Base-by-base conservation (phyloP, 2,113 vertebrate species). In the Pipra filicauda region DNA sequence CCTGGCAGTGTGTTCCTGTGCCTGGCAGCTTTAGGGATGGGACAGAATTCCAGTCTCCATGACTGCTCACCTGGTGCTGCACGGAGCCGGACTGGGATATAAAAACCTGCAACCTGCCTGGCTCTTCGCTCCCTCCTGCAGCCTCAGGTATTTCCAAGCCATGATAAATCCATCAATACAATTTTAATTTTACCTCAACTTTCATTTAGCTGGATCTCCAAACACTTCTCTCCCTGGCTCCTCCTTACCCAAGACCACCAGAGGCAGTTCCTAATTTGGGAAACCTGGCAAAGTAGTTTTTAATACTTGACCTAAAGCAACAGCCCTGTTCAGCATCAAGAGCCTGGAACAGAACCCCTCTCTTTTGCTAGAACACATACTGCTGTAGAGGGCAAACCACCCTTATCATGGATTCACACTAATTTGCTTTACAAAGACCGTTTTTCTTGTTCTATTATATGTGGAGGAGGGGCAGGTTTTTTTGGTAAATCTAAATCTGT, bases 401-500 rank as follows among this genome's bases (percentile, higher is more conserved):
- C 64, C 19, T 59, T 37, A 62, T 5, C 24, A 14, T 17, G 10
- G 31, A 83, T 72, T 90, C 62, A 77, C 12, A 37, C 48, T 27
- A 14, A 51, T 2, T 80, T 71, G 17, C 55, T 93, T 88, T 18
- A 57, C 52, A 73, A 49, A 75, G 30, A 51, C n/a, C 2, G 10
- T 64, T 87, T 75, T 80, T 57, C 51, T 62, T 62, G 9, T 90
- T 74, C 85, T 91, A 91, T 72, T 93, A 31, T 12, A 27, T 2
- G 41, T 0, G 3, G 82, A 86, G 87, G 93, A 77, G 76, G 93
- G 67, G 43, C 57, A n/a, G 83, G 48, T 4, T 84, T 85, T 82
- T 93, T 95, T 93, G 88, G 95, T 66, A 88, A 94, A 95, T 85
- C 96, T 95, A 86, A 95, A 94, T 97, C 81, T 91, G 75, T 92